Percentiles rank a stretch among this genome's conserved stretches.
Evolutionary conservation across 2,113 vertebrate genomes (phyloP).

Genomic region (Brienomyrus brachyistius): DNA sequence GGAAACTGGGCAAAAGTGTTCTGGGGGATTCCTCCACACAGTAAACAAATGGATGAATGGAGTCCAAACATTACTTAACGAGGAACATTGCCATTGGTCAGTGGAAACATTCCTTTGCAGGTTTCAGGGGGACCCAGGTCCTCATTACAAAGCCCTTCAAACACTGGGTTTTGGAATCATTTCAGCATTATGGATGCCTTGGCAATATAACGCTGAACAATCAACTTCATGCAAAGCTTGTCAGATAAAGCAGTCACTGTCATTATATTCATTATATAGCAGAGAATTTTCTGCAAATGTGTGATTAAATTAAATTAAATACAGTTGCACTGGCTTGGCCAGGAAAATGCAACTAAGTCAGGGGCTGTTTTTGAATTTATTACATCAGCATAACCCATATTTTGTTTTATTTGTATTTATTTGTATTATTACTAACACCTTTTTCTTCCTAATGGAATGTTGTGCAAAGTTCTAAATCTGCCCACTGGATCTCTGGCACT

Average conservation of each 20-base stretch:
- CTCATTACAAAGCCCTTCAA: background rate
- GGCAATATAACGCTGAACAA: background rate
- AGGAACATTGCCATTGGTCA: background rate
- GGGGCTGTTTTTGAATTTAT: background rate
- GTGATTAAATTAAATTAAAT: constrained; percentile 5
- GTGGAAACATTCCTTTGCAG: constrained; percentile 15
- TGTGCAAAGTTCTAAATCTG: background rate
- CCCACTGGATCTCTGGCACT: background rate
- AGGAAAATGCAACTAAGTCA: background rate
- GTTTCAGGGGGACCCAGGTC: background rate
- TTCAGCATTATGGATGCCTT: background rate
- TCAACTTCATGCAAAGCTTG: constrained; percentile 7
- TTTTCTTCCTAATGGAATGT: background rate
- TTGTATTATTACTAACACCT: background rate
- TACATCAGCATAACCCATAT: background rate
- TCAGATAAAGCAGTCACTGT: background rate
- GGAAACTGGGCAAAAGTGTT: constrained; percentile 13
- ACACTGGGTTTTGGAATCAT: background rate
- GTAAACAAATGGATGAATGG: constrained; percentile 17
- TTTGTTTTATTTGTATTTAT: background rate
- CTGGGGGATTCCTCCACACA: constrained; percentile 8
- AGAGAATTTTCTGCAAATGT: background rate
- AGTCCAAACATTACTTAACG: constrained; percentile 14
- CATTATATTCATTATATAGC: background rate
- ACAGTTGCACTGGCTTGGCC: background rate